phyloP scores from a whole-genome alignment of 2,797 vertebrate genomes.

The Syngnathus rostellatus region DNA sequence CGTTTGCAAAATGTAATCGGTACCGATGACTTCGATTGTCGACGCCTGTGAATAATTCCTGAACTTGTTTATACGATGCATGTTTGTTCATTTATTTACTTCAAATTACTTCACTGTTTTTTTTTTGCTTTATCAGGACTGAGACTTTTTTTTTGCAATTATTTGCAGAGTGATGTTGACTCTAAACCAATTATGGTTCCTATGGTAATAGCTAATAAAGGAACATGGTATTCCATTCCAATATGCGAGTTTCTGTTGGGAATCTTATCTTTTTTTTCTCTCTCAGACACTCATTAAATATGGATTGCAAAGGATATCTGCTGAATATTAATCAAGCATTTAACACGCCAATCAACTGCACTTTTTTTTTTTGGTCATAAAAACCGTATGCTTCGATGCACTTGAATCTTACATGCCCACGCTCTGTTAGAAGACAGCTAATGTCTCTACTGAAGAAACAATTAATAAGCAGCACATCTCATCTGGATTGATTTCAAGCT shows the following conservation, averaged over 20 bases:
- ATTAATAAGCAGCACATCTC: neutral
- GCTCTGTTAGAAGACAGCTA: neutral
- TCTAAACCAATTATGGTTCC: neutral
- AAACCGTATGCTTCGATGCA: neutral
- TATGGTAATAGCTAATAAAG: neutral
- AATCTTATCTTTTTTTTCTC: neutral
- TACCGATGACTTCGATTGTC: neutral
- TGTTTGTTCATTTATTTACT: neutral
- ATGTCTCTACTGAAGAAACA: neutral
- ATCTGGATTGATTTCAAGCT: neutral
- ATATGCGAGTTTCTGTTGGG: neutral
- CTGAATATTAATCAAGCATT: neutral
- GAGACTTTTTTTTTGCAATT: neutral
- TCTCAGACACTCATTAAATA: neutral
- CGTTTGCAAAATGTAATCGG: too few relatives aligned
- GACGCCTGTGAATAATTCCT: neutral
- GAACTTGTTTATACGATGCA: neutral
- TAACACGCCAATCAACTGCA: neutral
- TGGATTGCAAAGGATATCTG: neutral
- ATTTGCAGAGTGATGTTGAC: neutral
- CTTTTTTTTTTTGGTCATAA: neutral
- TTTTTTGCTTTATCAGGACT: neutral
- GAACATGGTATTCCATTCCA: too few relatives aligned
- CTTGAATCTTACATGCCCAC: neutral
- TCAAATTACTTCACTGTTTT: too few relatives aligned